A percentile compares a stretch with the other conserved stretches of the same genome.
phyloP scores from a whole-genome alignment of 2,888 invertebrate species.

The Rotaria magnacalcarata region DNA sequence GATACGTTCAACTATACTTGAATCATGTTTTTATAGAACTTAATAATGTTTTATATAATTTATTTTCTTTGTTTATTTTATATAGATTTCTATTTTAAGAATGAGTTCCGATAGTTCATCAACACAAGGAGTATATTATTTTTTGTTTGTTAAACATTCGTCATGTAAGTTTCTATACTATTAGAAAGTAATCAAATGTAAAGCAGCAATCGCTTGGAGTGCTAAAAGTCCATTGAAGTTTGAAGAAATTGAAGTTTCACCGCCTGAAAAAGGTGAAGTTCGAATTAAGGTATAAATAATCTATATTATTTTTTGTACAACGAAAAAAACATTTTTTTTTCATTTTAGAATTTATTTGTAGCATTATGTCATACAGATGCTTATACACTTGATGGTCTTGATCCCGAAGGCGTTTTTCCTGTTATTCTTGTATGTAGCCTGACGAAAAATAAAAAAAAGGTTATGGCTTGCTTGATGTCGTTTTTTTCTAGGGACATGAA shows the following conservation, averaged over 20 bases:
- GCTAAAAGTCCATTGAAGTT: slow-evolving; percentile 79
- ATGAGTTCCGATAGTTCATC: not conserved
- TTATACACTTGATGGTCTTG: slow-evolving; percentile 61
- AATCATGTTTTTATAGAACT: too few relatives aligned
- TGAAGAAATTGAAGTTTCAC: slow-evolving; percentile 86
- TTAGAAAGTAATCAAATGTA: slow-evolving; percentile 69
- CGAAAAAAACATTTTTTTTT: not conserved
- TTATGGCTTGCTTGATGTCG: not conserved
- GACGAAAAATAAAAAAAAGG: not conserved
- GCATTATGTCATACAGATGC: slow-evolving; percentile 61
- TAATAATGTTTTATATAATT: not conserved
- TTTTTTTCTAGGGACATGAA: slow-evolving; percentile 72
- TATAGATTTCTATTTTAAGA: not conserved
- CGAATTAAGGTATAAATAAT: slow-evolving; percentile 60
- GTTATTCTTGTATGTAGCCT: slow-evolving; percentile 66
- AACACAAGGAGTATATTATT: not conserved
- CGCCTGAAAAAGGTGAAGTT: slow-evolving; percentile 85
- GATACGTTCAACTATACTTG: too few relatives aligned
- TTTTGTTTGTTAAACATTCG: not conserved
- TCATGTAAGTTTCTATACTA: not conserved
- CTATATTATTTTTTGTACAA: not conserved
- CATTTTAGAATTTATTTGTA: slow-evolving; percentile 59
- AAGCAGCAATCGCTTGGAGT: slow-evolving; percentile 93
- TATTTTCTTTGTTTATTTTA: not conserved
- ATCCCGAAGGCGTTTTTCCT: slow-evolving; percentile 64